Percentiles rank a stretch among this genome's conserved stretches.
Conservation (phyloP, 2,113 vertebrate genomes). For the Crotalus helleri region DNA sequence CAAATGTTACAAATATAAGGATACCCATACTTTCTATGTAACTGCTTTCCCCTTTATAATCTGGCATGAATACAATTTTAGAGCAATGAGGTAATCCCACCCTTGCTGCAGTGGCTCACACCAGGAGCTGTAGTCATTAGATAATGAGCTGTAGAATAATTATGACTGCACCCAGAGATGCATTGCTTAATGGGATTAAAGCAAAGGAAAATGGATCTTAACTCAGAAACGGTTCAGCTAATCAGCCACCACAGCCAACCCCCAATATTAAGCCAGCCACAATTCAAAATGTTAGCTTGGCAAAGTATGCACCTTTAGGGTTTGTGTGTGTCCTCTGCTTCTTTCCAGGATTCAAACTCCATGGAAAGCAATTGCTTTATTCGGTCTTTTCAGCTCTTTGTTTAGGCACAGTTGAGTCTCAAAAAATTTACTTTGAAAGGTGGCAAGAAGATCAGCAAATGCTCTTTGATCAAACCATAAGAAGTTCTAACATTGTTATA, state of each 20-base stretch:
- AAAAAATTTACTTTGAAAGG: background rate
- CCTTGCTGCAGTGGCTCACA: background rate
- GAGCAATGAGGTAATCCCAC: constrained; percentile 9
- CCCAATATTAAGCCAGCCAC: background rate
- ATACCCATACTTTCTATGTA: background rate
- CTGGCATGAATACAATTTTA: background rate
- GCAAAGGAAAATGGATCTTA: background rate
- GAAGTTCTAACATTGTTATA: background rate
- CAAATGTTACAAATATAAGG: background rate
- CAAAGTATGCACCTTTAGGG: background rate
- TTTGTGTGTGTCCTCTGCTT: background rate
- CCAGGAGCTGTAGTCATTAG: constrained; percentile 11
- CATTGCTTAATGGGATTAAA: constrained; percentile 22
- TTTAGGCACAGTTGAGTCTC: background rate
- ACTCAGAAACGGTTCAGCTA: background rate
- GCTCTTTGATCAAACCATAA: background rate
- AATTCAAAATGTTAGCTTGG: background rate
- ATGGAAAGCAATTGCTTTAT: background rate
- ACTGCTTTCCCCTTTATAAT: background rate
- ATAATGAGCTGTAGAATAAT: background rate
- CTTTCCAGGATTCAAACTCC: background rate
- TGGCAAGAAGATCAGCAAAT: background rate
- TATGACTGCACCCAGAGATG: background rate
- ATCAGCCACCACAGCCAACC: background rate
- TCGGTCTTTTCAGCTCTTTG: background rate